Conservation (phyloP, 1,140 invertebrate genomes). For the Caenorhabditis remanei region DNA sequence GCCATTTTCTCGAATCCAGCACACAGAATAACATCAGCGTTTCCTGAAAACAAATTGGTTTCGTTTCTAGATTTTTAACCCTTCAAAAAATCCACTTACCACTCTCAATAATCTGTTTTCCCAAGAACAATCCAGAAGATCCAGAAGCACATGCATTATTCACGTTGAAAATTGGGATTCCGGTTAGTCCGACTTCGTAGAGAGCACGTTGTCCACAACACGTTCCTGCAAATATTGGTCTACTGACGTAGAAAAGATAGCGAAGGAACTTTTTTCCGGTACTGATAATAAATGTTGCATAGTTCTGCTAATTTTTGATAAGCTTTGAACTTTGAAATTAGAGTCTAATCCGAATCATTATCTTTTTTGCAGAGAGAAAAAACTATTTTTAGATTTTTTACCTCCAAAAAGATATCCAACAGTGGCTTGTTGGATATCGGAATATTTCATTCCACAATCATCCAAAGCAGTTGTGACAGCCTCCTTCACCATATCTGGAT, state of each 20-base stretch:
- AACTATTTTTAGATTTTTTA: background rate
- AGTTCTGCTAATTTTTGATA: too few relatives aligned
- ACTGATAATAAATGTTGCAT: background rate
- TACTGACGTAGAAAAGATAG: background rate
- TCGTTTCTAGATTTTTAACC: background rate
- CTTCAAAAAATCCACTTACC: slow-evolving; percentile 78
- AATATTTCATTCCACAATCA: slow-evolving; percentile 88
- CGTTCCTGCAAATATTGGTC: slow-evolving; percentile 83
- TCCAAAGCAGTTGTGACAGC: slow-evolving; percentile 88
- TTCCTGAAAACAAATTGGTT: slow-evolving; percentile 79
- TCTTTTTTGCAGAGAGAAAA: background rate
- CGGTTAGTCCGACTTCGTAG: slow-evolving; percentile 94
- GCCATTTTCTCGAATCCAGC: slow-evolving; percentile 99
- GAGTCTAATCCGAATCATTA: background rate
- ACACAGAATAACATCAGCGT: slow-evolving; percentile 89
- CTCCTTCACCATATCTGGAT: slow-evolving; percentile 94
- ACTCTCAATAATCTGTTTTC: slow-evolving; percentile 89
- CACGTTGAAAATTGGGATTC: slow-evolving; percentile 97
- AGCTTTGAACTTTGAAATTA: background rate
- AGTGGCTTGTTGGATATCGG: slow-evolving; percentile 87
- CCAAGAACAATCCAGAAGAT: slow-evolving; percentile 89
- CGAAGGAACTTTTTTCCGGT: background rate
- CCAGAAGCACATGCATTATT: slow-evolving; percentile 99
- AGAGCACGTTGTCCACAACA: slow-evolving; percentile 93
- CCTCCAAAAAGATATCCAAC: slow-evolving; percentile 93